These are phyloP conservation scores for Podarcis lilfordi DNA, from an alignment of 2,797 vertebrate genomes.

Conservation along the genomic window DNA sequence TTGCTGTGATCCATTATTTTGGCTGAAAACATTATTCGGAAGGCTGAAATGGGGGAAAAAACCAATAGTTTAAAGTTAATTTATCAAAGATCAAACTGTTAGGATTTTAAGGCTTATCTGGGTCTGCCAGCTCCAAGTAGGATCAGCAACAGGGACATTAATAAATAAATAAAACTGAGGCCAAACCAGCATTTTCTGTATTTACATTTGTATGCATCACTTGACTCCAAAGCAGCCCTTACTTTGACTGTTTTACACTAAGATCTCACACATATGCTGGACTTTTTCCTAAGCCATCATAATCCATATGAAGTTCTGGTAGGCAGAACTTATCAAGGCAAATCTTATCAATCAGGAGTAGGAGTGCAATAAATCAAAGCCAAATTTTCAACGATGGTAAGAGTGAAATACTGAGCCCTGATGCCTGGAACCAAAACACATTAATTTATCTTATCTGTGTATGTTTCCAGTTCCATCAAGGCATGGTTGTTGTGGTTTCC, in stretches of 20 bases:
- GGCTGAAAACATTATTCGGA: slow-evolving; percentile 77
- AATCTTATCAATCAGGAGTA: not conserved
- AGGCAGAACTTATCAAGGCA: not conserved
- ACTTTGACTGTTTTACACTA: not conserved
- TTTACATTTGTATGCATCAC: not conserved
- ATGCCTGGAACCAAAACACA: not conserved
- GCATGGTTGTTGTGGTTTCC: not conserved
- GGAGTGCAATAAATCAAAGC: not conserved
- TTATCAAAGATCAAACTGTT: slow-evolving; percentile 32
- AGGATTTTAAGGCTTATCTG: not conserved
- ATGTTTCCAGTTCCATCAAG: not conserved
- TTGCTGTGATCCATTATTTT: slow-evolving; percentile 81
- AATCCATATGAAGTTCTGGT: not conserved
- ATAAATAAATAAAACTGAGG: not conserved
- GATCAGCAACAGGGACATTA: not conserved
- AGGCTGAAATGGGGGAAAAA: slow-evolving; percentile 72
- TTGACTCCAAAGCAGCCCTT: not conserved
- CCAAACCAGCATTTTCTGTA: not conserved
- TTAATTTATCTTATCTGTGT: not conserved
- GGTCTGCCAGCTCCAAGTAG: not conserved
- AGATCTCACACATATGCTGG: not conserved
- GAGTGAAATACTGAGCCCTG: not conserved
- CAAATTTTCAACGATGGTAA: not conserved
- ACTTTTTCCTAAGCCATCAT: not conserved
- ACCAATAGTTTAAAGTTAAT: slow-evolving; percentile 37